Evolutionary conservation across 1,140 invertebrate species (phyloP), one percentile per base, ranked within the genome.

Genomic region (Phortica variegata): DNA sequence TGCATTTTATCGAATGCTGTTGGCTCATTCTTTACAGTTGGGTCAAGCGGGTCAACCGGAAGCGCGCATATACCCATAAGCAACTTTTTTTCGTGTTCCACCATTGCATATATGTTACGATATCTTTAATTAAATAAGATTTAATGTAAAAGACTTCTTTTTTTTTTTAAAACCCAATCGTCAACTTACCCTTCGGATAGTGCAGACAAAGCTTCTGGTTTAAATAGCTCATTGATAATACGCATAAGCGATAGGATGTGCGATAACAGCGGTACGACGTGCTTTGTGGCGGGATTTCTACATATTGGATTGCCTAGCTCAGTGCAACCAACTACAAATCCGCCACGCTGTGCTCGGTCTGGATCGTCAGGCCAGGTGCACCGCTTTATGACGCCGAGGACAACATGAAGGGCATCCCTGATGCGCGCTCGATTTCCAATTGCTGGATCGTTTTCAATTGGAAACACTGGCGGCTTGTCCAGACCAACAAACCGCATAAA

Each of bases 321-420:
- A 3, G 87, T 89, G 26, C 85, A 81, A 8, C 85, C 85, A 1
- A 86, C 83, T 3, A 91, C 82, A 75, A 94, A 94, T 7, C 90
- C 90, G 20, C 91, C 91, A 33, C 86, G 79, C 7, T 84, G 82
- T 1, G 89, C 88, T 23, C 88, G 78, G 73, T 91, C 87, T 2
- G 86, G 84, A 76, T 89, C 88, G 33, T 88, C 86, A 1, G 91
- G 91, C 79, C 90, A 90, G 1, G 84, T 83, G 63, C 89, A 91
- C 13, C 91, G 82, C 76, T 93, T 94, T 1, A 93, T 84, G 7
- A 93, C 87, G 57, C 90, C 90, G 16, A 91, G 73, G 0, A 92
- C 80, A 3, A 89, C 83, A 50, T 86, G 86, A 29, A 93, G 78
- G 54, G 87, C 90, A 71, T 68, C 82, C 66, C 77, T 77, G 73